Base-by-base conservation (phyloP, 2,797 vertebrate species). In the Fringilla coelebs region DNA sequence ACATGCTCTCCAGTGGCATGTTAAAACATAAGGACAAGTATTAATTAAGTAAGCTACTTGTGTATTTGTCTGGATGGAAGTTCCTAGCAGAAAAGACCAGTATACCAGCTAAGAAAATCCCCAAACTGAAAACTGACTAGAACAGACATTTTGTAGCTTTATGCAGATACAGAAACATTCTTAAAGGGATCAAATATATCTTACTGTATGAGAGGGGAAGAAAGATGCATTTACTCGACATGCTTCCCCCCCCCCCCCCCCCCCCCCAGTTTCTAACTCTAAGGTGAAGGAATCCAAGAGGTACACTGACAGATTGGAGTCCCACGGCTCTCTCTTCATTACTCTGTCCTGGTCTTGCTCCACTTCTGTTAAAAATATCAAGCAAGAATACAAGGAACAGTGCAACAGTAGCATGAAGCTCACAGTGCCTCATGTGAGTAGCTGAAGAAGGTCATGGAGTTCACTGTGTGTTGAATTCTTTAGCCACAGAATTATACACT, bases 321-420 rank as follows among this genome's bases (percentile, higher is more conserved):
- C 49, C 49, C n/a, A 15, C 3, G 6, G 13, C 25, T 85, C 43
- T 62, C 20, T 22, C 61, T 77, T 58, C 16, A 29, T 45, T 34
- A 62, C 38, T 83, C 61, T 60, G 15, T 11, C 17, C 61, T n/a
- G 16, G 17, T n/a, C 31, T 2, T 67, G 36, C 13, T 87, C 51
- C 67, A 71, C 32, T 90, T 85, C 9, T 17, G 21, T 63, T 67
- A 63, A 63, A 96, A 78, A 79, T n/a, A 91, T 67, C 76, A 82
- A 63, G 20, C 14, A 60, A 95, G 77, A 93, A 71, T 49, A 90
- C 16, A 74, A 67, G 19, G 2, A 2, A 66, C 73, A 66, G 40
- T 2, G 8, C 45, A 66, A 85, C 48, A 79, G 91, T 6, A 79
- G 63, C 88, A 90, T 31, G 29, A 60, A 66, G 60, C 88, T 52